phyloP scores from a whole-genome alignment of 2,797 vertebrate species.

The Premnoplex brunnescens region DNA sequence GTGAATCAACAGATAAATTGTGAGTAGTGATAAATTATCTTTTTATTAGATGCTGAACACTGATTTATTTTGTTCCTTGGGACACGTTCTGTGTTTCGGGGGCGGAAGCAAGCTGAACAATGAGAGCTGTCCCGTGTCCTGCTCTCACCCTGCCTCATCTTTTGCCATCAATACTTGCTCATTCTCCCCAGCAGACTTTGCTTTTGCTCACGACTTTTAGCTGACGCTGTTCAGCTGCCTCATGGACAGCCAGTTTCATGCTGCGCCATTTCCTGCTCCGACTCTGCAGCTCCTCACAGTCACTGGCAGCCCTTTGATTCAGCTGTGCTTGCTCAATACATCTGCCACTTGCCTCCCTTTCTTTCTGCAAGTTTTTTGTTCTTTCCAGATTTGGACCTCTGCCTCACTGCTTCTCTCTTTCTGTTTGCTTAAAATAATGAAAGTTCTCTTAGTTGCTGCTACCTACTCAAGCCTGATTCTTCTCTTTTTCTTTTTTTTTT shows the following conservation, averaged over 20 bases:
- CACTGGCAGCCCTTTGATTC: slow-evolving; percentile 60
- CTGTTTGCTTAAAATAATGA: slow-evolving; percentile 42
- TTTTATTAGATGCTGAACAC: slow-evolving; percentile 1
- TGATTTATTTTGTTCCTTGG: slow-evolving; percentile 5
- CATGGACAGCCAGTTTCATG: slow-evolving; percentile 44
- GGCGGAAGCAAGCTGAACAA: slow-evolving; percentile 17
- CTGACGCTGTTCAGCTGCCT: slow-evolving; percentile 57
- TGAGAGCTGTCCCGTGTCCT: slow-evolving; percentile 43
- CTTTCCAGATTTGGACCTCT: slow-evolving; percentile 54
- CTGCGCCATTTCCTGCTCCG: slow-evolving; percentile 62
- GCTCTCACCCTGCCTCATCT: slow-evolving; percentile 42
- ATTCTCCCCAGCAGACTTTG: slow-evolving; percentile 57
- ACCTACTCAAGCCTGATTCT: slow-evolving; percentile 1
- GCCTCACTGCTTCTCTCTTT: slow-evolving; percentile 40
- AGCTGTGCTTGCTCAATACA: slow-evolving; percentile 59
- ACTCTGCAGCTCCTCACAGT: slow-evolving; percentile 46
- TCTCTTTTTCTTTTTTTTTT: neutral
- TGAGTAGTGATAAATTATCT: slow-evolving; percentile 63
- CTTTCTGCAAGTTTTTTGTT: slow-evolving; percentile 56
- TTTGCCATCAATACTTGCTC: slow-evolving; percentile 34
- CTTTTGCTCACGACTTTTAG: slow-evolving; percentile 28
- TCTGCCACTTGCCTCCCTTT: slow-evolving; percentile 55
- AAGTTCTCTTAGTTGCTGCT: slow-evolving; percentile 32
- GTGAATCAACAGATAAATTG: slow-evolving; percentile 72
- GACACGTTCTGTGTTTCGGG: neutral